Base-by-base conservation (phyloP, 2,888 invertebrate species). In the Nymphalis c-album region DNA sequence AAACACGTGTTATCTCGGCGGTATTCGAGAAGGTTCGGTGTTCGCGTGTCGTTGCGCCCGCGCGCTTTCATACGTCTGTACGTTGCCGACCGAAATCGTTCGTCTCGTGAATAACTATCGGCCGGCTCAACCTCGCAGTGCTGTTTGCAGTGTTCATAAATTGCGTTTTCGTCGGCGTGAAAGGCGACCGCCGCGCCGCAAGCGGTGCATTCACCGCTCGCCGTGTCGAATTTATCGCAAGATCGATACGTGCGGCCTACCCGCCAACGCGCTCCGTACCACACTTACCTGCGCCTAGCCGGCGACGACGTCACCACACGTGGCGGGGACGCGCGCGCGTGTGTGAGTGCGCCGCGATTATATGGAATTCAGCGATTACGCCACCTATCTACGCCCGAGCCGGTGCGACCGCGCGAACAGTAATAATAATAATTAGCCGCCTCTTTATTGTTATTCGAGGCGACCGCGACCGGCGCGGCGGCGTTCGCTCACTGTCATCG, bases 161-260 rank as follows among this genome's bases (percentile, higher is more conserved):
- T 85, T 84, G 85, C 83, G 81, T 86, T 87, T 85, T 85, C 84
- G 80, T 78, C 78, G 76, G 78, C 80, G 88, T 87, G 88, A 89
- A 88, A 88, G 90, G 88, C 85, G 79, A 81, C 78, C 82, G 84
- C 80, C 73, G 79, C 82, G 84, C 80, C 73, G 79, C 74, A 83
- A 78, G 76, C 84, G 83, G 85, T 88, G 87, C 89, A 85, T 88
- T 90, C 87, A 88, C 88, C 89, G 89, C 84, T 84, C 81, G 77
- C 83, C 83, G 84, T 85, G 85, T 87, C 88, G 85, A 88, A 89
- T 89, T 88, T 88, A 90, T 90, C 87, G 85, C 84, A 78, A 81
- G 89, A 89, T 90, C 88, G 85, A 89, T 88, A 87, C 81, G 80
- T 79, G 79, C 79, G 79, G 79, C 78, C 75, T 77, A 78, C 80